Evolutionary conservation across 2,888 invertebrate genomes (phyloP), one percentile per base, ranked within the genome.

Genomic region (Aproaerema taeniolella): DNA sequence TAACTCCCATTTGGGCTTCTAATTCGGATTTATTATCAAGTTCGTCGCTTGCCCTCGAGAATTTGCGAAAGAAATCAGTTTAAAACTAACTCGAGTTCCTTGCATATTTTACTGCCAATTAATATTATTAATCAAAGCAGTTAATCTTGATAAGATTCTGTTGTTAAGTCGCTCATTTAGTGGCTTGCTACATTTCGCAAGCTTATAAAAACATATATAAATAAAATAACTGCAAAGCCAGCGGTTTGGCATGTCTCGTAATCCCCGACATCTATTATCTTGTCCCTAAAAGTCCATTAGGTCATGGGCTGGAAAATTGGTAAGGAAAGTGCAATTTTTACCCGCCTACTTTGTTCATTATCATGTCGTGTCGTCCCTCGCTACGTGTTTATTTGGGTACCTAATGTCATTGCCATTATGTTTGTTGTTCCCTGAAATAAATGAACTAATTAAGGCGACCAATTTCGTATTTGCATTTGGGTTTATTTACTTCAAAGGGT

Each of bases 1-100:
- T 45, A 54, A 55, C 55, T 59, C 55, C 53, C 50, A 50, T 48
- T 58, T 47, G 46, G 52, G 50, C 49, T 46, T 38, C 49, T 56
- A 58, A 60, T 56, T 45, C 53, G 56, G 61, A 68, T 66, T 72
- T 70, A 68, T 68, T 64, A 66, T 62, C 55, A 54, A 64, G 53
- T 61, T 62, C 50, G 51, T 55, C 55, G 49, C 48, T 55, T 49
- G 38, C 46, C 45, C 43, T 42, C 29, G 47, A 49, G 45, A 47
- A 51, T 55, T 45, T 47, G 51, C 50, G 38, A 30, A 40, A 48
- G 45, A 47, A 63, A 61, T 64, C 51, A 52, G 57, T 59, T 61
- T 53, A 50, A 50, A 51, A 54, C 46, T 50, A 43, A 54, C 50
- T 53, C 41, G 33, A 51, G 52, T 46, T 26, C 16, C 13, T 9